Evolutionary conservation across 2,888 invertebrate species (phyloP).

Genomic region (Leucophenga maculata): DNA sequence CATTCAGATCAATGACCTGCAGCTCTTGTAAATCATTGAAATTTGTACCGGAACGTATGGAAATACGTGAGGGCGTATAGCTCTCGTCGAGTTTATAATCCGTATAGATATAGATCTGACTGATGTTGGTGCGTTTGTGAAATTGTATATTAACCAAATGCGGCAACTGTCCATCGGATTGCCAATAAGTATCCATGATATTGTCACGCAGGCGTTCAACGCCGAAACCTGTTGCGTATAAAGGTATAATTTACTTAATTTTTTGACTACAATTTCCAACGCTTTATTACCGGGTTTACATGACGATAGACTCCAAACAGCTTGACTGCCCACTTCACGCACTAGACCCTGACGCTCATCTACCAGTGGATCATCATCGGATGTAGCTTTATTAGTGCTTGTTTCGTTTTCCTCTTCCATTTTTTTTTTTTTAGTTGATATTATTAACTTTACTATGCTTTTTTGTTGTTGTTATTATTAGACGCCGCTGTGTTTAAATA

Average conservation of each 20-base stretch:
- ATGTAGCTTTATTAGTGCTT: constrained; percentile 45
- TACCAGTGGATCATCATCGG: constrained; percentile 69
- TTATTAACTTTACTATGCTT: not conserved
- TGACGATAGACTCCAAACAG: constrained; percentile 98
- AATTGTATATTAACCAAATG: constrained; percentile 98
- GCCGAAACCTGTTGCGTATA: constrained; percentile 83
- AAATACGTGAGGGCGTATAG: constrained; percentile 96
- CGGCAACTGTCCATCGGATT: constrained; percentile 98
- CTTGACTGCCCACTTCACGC: constrained; percentile 90
- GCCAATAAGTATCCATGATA: constrained; percentile 98
- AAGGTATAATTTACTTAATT: not conserved
- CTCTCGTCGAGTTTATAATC: constrained; percentile 99
- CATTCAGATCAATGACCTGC: constrained; percentile 92
- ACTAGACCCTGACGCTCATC: constrained; percentile 73
- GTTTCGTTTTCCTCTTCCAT: constrained; percentile 53
- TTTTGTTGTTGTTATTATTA: not conserved
- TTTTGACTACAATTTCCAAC: not conserved
- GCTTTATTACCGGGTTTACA: constrained; percentile 89
- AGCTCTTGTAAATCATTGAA: constrained; percentile 97
- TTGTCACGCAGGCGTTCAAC: constrained; percentile 97
- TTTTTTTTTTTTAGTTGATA: constrained; percentile 11
- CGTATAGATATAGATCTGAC: constrained; percentile 96
- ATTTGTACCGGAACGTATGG: constrained; percentile 93
- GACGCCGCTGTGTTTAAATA: no score
- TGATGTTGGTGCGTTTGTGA: constrained; percentile 93